Evolutionary conservation across 2,797 vertebrate genomes (phyloP).

Genomic region (Alcedo atthis): DNA sequence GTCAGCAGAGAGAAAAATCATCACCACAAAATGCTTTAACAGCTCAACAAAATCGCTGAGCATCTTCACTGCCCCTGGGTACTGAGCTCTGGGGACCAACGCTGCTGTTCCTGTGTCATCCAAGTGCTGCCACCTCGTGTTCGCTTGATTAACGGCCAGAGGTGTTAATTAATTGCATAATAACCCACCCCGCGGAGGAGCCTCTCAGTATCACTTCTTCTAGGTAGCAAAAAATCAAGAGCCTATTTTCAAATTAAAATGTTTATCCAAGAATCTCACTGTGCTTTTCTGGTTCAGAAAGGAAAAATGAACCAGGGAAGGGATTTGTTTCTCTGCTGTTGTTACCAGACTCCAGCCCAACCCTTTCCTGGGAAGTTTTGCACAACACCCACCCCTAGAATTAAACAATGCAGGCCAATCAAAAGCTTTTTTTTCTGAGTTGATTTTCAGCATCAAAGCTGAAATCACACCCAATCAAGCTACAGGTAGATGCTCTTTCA

Average conservation of each 20-base stretch:
- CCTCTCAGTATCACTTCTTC: neutral
- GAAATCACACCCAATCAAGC: neutral
- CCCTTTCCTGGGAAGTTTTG: neutral
- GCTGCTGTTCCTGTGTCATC: neutral
- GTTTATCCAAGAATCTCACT: neutral
- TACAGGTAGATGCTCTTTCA: neutral
- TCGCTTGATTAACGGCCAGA: neutral
- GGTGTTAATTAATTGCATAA: neutral
- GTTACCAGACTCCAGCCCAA: neutral
- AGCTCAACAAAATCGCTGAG: neutral
- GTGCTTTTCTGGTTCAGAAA: neutral
- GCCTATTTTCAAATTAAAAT: neutral
- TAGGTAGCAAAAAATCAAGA: neutral
- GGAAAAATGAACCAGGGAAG: neutral
- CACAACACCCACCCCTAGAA: neutral
- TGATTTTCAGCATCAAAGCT: neutral
- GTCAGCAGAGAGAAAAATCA: neutral
- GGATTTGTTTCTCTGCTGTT: neutral
- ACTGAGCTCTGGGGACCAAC: neutral
- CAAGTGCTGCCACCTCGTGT: constrained; percentile 65
- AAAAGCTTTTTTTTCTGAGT: neutral
- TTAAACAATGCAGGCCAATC: neutral
- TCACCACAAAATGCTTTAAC: neutral
- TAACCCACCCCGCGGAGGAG: neutral
- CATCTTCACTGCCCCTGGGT: neutral